Evolutionary conservation across 2,797 vertebrate genomes (phyloP).

Genomic region (Gadopsis bispinosus): DNA sequence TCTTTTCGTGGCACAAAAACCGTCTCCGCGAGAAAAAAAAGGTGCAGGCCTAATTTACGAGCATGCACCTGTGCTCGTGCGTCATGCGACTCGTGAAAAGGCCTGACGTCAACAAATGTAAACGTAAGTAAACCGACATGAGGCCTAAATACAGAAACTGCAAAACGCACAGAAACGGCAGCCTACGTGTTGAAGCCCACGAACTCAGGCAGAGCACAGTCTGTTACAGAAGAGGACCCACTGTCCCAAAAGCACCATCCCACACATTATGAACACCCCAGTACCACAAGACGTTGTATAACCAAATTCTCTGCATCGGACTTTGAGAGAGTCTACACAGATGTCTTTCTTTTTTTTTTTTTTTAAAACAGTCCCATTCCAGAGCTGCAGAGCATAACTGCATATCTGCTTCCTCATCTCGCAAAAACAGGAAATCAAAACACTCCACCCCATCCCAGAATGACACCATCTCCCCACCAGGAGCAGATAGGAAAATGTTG

Average conservation of each 20-base stretch:
- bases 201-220: constrained; percentile 38
- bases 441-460: constrained; percentile 70
- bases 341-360: background rate
- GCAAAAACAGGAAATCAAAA: constrained; percentile 79
- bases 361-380: constrained; percentile 60
- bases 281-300: background rate
- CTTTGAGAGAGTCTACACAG: constrained; percentile 15
- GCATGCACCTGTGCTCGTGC: constrained; percentile 49
- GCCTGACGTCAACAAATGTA: constrained; percentile 34
- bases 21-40: constrained; percentile 37
- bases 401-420: constrained; percentile 73
- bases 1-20: background rate
- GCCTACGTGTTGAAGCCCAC: constrained; percentile 54
- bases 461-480: constrained; percentile 60
- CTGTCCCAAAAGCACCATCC: constrained; percentile 52
- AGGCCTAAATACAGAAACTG: constrained; percentile 59
- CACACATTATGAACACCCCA: constrained; percentile 40
- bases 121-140: background rate
- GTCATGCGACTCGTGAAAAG: constrained; percentile 21
- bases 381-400: constrained; percentile 55
- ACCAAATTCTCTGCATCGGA: constrained; percentile 19
- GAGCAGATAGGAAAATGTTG: constrained; percentile 16
- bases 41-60: constrained; percentile 34
- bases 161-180: constrained; percentile 49
- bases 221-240: constrained; percentile 46